A percentile compares a stretch with the other conserved stretches of the same genome.
These are phyloP conservation scores for Drosophila quadrilineata DNA, from an alignment of 1,140 invertebrate genomes.

Conservation along the genomic window DNA sequence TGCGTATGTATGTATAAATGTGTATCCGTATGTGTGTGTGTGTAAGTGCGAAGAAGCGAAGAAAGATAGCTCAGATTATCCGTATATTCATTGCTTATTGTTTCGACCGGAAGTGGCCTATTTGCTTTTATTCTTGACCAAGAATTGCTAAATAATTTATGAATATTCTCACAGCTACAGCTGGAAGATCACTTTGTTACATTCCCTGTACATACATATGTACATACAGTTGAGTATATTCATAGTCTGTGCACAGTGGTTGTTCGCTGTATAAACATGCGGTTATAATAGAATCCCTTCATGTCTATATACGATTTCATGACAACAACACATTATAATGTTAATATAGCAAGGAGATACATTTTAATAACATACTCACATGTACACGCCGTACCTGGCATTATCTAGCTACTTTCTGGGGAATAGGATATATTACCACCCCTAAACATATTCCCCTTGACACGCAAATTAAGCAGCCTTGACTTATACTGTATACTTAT, in stretches of 20 bases:
- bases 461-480: too few species aligned
- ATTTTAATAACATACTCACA: background rate
- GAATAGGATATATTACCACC: too few species aligned
- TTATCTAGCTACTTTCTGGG: background rate
- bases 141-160: background rate
- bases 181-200: background rate
- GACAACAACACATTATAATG: conserved; percentile 9
- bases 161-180: background rate
- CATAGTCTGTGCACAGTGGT: background rate
- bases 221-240: too few species aligned
- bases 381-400: background rate
- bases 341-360: too few species aligned
- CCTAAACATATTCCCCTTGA: too few species aligned
- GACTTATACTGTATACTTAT: too few species aligned
- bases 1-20: background rate
- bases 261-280: background rate
- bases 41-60: background rate
- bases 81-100: background rate
- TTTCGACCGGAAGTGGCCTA: background rate
- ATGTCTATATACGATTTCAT: conserved; percentile 1
- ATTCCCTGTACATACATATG: background rate
- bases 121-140: too few species aligned
- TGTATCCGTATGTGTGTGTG: background rate
- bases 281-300: background rate
- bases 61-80: background rate